These are phyloP conservation scores for Tholera decimalis DNA, from an alignment of 2,888 invertebrate genomes.

Conservation along the genomic window DNA sequence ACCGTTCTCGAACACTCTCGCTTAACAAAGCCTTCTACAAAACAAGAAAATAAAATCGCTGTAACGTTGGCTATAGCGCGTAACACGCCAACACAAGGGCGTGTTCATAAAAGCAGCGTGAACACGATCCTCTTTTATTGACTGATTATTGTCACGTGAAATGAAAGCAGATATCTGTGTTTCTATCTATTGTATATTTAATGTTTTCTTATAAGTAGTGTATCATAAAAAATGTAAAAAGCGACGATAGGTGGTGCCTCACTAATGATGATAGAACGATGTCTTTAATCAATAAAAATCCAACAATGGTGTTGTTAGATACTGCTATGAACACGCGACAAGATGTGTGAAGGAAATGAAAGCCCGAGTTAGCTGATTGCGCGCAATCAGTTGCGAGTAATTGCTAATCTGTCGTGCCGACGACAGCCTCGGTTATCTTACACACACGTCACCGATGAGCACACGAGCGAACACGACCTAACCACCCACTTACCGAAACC, in stretches of 20 bases:
- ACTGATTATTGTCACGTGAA: conserved; percentile 53
- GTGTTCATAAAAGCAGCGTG: conserved; percentile 71
- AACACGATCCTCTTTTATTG: conserved; percentile 61
- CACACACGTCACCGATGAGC: conserved; percentile 58
- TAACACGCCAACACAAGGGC: conserved; percentile 69
- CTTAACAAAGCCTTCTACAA: conserved; percentile 78
- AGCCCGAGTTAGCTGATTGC: conserved; percentile 80
- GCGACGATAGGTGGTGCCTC: not conserved
- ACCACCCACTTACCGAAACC: conserved; percentile 40
- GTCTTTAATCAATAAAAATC: not conserved
- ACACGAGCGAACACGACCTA: conserved; percentile 44
- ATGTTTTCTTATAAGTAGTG: not conserved
- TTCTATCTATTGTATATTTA: not conserved
- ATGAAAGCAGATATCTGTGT: conserved; percentile 12
- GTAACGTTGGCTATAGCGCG: conserved; percentile 63
- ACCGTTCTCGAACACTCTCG: conserved; percentile 73
- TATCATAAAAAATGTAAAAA: not conserved
- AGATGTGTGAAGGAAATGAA: conserved; percentile 81
- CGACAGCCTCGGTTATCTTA: conserved; percentile 71
- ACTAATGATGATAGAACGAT: not conserved
- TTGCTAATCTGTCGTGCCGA: conserved; percentile 80
- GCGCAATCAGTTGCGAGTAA: conserved; percentile 82
- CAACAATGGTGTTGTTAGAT: conserved; percentile 34
- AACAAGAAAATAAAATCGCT: conserved; percentile 83
- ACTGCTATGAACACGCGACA: conserved; percentile 36